Evolutionary conservation across 2,797 vertebrate species (phyloP), one percentile per base, ranked within the genome.

Genomic region (Cryptoblepharus egeriae): DNA sequence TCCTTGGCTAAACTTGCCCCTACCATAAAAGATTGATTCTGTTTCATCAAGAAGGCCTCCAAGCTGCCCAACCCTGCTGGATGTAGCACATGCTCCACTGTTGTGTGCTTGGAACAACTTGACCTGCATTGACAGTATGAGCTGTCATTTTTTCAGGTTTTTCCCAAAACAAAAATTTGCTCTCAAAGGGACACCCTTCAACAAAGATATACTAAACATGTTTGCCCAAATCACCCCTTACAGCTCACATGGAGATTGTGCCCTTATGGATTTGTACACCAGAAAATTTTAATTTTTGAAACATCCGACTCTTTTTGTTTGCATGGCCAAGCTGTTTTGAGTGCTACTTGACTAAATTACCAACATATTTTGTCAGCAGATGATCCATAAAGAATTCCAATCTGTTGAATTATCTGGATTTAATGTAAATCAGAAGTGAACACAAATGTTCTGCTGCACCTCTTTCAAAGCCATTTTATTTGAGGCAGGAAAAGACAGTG

Each of bases 321-420:
- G 32, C 74, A 74, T 81, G 28, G 49, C 15, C n/a, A 55, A 20
- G 45, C 70, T 24, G 45, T 58, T 20, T 35, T 18, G 3, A 24
- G n/a, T 22, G 20, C 61, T 75, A 55, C 70, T 30, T 77, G 45
- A n/a, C 16, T 52, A 39, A 18, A 7, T 79, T 85, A 71, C 2
- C 1, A 57, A 65, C 0, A 9, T 0, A 28, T 5, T 67, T 2
- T 2, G 0, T 55, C 0, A 6, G 45, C 77, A 37, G 12, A 58
- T 68, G 2, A 45, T 0, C 2, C 37, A n/a, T 45, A 70, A 57
- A 83, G 20, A 72, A 37, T 84, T 67, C 28, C 42, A 65, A 35
- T 8, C 5, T 45, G 11, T 1, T 16, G 0, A 22, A 58, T 24
- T 0, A 68, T 77, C 73, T 65, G 7, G 0, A 75, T 83, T 45